phyloP scores from a whole-genome alignment of 2,888 invertebrate genomes.

The Eupithecia dodoneata region DNA sequence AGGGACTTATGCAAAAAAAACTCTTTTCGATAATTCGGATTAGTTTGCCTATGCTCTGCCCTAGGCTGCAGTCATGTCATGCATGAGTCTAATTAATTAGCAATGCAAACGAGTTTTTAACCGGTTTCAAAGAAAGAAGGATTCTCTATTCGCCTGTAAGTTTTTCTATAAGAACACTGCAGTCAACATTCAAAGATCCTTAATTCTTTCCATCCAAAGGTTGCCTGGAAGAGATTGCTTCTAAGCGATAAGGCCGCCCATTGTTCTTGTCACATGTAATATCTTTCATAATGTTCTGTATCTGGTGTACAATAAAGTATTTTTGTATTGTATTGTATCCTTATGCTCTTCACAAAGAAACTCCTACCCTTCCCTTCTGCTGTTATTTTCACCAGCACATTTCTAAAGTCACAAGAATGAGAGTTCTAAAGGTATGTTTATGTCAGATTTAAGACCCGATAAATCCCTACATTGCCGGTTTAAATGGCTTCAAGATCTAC shows the following conservation, averaged over 20 bases:
- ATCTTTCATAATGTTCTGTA: too few species aligned
- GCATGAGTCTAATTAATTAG: background rate
- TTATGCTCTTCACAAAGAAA: too few species aligned
- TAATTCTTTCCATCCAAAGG: too few species aligned
- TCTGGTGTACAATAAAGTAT: too few species aligned
- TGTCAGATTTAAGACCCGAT: background rate
- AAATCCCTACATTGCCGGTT: background rate
- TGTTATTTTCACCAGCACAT: background rate
- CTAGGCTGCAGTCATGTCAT: background rate
- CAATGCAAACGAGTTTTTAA: background rate
- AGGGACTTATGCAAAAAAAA: too few species aligned
- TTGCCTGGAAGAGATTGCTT: too few species aligned
- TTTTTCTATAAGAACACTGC: background rate
- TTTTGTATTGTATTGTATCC: too few species aligned
- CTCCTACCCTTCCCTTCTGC: too few species aligned
- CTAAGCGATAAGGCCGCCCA: too few species aligned
- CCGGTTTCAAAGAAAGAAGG: too few species aligned
- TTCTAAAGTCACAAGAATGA: background rate
- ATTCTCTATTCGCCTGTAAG: too few species aligned
- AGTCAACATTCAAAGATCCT: background rate
- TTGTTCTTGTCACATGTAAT: too few species aligned
- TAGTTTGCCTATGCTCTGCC: background rate
- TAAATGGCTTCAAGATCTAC: background rate
- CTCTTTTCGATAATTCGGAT: background rate
- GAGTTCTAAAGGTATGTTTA: background rate